A percentile compares a stretch with the other conserved stretches of the same genome.
Conservation (phyloP, 2,797 vertebrate genomes). For the Leuciscus waleckii region DNA sequence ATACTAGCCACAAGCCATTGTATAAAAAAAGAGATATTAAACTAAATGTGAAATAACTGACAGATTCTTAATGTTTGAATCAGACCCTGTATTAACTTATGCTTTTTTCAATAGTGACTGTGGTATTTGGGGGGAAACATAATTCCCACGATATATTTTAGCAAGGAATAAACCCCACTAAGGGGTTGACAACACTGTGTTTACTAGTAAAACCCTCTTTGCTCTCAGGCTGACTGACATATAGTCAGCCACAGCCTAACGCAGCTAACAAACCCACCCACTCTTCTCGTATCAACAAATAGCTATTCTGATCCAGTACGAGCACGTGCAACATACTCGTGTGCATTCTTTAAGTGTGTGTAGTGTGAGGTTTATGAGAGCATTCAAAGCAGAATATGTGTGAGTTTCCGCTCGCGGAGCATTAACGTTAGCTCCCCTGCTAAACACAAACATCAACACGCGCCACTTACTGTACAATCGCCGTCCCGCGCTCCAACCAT, state of each 20-base stretch:
- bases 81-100: background rate
- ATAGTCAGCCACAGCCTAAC: background rate
- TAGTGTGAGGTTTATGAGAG: background rate
- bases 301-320: background rate
- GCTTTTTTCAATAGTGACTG: background rate
- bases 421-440: conserved; percentile 36
- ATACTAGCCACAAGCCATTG: background rate
- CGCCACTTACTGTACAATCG: conserved; percentile 72
- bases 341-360: background rate
- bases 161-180: background rate
- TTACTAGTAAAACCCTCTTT: background rate
- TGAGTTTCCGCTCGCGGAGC: conserved; percentile 5
- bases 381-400: background rate
- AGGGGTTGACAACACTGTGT: conserved; percentile 12
- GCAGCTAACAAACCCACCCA: background rate
- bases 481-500: conserved; percentile 62
- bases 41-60: background rate
- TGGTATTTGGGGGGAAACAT: background rate
- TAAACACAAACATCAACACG: conserved; percentile 30
- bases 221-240: background rate
- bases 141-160: background rate
- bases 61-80: background rate
- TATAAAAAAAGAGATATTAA: background rate
- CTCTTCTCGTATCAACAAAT: background rate
- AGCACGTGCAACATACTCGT: background rate